Evolutionary conservation across 1,140 invertebrate genomes (phyloP).

Genomic region (Meloidogyne hapla): DNA sequence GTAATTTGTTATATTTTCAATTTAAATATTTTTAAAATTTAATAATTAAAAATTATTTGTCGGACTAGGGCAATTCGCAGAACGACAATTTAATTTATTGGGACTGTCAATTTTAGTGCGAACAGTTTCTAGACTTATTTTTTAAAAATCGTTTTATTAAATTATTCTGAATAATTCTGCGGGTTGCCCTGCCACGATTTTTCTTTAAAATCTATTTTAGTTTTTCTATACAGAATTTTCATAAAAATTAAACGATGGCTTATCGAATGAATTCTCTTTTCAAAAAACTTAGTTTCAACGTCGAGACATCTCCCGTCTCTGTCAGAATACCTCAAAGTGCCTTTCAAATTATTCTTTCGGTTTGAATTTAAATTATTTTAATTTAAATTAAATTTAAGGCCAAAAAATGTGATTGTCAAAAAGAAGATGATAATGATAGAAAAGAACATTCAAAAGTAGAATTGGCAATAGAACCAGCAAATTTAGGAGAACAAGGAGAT

Average conservation of each 20-base stretch:
- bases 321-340: conserved; percentile 5
- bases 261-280: conserved; percentile 18
- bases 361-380: not conserved
- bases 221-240: not conserved
- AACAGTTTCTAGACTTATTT: too few species aligned
- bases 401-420: conserved; percentile 5
- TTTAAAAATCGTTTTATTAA: too few species aligned
- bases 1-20: not conserved
- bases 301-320: not conserved
- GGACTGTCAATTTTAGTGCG: too few species aligned
- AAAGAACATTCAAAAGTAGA: not conserved
- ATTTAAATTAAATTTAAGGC: not conserved
- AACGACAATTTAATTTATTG: too few species aligned
- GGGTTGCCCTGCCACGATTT: too few species aligned
- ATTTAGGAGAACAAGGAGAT: not conserved
- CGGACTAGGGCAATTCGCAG: too few species aligned
- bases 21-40: not conserved
- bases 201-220: not conserved
- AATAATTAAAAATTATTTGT: too few species aligned
- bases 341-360: conserved; percentile 21
- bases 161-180: too few species aligned
- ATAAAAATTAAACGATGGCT: not conserved
- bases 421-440: not conserved
- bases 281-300: conserved; percentile 3
- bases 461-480: conserved; percentile 13